Evolutionary conservation across 2,113 vertebrate genomes (phyloP).

Genomic region (Tyrannus savana): DNA sequence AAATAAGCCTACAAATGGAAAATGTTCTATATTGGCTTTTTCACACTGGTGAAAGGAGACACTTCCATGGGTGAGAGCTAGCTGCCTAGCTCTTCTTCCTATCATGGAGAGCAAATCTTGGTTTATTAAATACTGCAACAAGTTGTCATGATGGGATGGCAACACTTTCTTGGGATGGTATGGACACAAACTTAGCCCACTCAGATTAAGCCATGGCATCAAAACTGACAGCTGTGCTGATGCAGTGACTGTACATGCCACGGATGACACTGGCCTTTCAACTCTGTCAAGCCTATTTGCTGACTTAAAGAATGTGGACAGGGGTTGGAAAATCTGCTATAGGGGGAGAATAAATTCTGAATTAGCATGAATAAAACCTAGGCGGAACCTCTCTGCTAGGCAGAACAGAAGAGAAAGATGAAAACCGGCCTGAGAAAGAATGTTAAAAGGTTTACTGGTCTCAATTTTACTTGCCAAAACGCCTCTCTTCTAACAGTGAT

Average conservation of each 20-base stretch:
- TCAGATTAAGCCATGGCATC: neutral
- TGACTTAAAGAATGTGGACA: neutral
- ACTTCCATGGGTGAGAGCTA: neutral
- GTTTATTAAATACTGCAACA: neutral
- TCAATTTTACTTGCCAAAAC: neutral
- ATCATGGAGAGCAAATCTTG: neutral
- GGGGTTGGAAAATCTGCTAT: neutral
- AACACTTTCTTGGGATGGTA: neutral
- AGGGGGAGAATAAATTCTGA: neutral
- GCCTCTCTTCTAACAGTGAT: neutral
- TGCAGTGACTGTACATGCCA: neutral
- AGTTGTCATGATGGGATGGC: neutral
- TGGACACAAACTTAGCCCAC: neutral
- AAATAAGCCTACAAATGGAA: neutral
- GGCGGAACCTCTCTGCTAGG: neutral
- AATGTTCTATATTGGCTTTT: rapidly evolving
- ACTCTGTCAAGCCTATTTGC: neutral
- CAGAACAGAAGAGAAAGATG: neutral
- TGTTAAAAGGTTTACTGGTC: neutral
- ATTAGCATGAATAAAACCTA: neutral
- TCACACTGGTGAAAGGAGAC: neutral
- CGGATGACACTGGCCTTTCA: neutral
- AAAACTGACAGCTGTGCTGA: neutral
- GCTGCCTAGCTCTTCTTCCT: neutral
- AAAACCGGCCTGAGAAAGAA: neutral